Evolutionary conservation across 2,113 vertebrate species (phyloP), one percentile per base, ranked within the genome.

Genomic region (Periophthalmodon schlosseri): DNA sequence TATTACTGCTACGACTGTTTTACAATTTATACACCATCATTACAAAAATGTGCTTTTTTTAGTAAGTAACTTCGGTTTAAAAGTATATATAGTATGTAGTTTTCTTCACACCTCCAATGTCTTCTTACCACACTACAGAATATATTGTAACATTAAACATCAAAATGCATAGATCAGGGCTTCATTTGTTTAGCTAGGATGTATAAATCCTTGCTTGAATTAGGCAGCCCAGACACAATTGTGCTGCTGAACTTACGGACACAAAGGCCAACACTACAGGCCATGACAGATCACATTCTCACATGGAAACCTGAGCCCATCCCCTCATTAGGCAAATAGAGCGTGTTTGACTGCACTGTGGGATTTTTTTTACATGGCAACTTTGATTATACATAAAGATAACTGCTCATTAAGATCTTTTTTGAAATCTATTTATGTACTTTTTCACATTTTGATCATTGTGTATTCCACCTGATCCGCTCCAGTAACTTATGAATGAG

Each of bases 241-340:
- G 14, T 24, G 34, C 63, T 39, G 73, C 46, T 49, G 18, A 23
- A 74, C 50, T 67, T 61, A 73, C 33, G 18, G 44, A 69, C 57
- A 39, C 70, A 69, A 58, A 67, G 50, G 20, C 58, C 50, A 68
- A 47, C 70, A 75, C 78, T 73, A 69, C 52, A 60, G 5, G 44
- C 20, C 39, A 47, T 13, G 72, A 79, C 73, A 73, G 84, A 74
- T 88, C 57, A 23, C 50, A 44, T 84, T 81, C 71, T 77, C 39
- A 12, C 70, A 56, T 39, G 15, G 84, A 79, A 83, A 86, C 78
- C 60, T 16, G 72, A 88, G 49, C 69, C 52, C 60, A 52, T 15
- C 69, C 78, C 74, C 57, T 11, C 33, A 33, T 73, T 72, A 70
- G 49, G 5, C 49, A 36, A 63, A 69, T 12, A 50, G 70, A 61